phyloP scores from a whole-genome alignment of 1,140 invertebrate species.

The Calliphora vicina region DNA sequence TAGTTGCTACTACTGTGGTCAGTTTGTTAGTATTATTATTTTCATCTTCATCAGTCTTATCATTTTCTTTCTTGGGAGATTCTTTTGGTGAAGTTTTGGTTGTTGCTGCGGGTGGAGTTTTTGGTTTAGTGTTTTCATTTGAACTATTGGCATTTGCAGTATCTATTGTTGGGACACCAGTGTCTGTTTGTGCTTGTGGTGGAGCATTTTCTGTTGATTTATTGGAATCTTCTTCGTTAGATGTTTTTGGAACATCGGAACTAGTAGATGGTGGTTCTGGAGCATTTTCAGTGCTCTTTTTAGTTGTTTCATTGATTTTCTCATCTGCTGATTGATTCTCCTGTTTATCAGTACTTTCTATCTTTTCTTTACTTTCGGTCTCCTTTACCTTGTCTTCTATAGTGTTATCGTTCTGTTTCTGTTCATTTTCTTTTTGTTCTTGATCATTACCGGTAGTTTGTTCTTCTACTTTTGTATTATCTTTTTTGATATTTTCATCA shows the following conservation, averaged over 20 bases:
- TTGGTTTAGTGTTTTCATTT: background rate
- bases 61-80: constrained; percentile 8
- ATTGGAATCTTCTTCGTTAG: background rate
- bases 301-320: background rate
- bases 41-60: constrained; percentile 32
- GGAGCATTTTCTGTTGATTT: background rate
- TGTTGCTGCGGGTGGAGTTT: background rate
- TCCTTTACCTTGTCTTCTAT: background rate
- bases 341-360: background rate
- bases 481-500: no score
- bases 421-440: background rate
- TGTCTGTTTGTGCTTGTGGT: background rate
- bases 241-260: background rate
- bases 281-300: background rate
- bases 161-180: background rate
- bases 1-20: background rate
- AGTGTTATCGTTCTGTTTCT: background rate
- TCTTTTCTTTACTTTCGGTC: background rate
- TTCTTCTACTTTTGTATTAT: background rate
- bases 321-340: background rate
- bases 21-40: constrained; percentile 12
- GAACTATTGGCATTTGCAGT: background rate
- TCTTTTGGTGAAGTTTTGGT: background rate
- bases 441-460: background rate
- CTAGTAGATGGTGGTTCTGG: background rate